Base-by-base conservation (phyloP, 1,140 invertebrate genomes). In the Gonatopus flavifemur region DNA sequence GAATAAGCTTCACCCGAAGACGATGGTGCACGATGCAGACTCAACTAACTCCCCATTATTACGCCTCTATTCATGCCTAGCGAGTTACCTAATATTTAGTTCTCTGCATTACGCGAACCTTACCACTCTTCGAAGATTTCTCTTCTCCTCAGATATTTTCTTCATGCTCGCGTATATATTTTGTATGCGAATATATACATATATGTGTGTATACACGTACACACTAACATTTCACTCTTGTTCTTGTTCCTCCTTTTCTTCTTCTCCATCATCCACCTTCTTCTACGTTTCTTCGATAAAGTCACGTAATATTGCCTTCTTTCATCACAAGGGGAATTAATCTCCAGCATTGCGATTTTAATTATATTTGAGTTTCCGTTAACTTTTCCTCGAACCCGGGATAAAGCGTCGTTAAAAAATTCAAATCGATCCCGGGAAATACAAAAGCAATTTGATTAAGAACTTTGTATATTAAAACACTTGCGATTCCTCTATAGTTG, bases 31-130 rank as follows among this genome's bases (percentile, higher is more conserved):
- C n/a, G n/a, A n/a, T n/a, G n/a, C n/a, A n/a, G n/a, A n/a, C n/a
- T n/a, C n/a, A n/a, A n/a, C 55, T 41, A 47, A 52, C 50, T 50
- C 50, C 47, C 52, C 53, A 36, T 54, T 61, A 63, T 67, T 67
- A 68, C 52, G 57, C 51, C 51, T 55, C 53, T 41, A 65, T 67
- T 68, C 59, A 59, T 59, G 60, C 52, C 55, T n/a, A n/a, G n/a
- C n/a, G 65, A 65, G 51, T 66, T 68, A 57, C 54, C 52, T 52
- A 64, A 60, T 68, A 68, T 55, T 55, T 62, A 60, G 62, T 57
- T 49, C 38, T 51, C 55, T 39, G 41, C 45, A 53, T 49, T 44
- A 39, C 41, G 38, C 41, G 24, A 37, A 25, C 40, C 30, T 38
- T 52, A 41, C 35, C 33, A 38, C 47, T 44, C 50, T 47, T 15